phyloP scores from a whole-genome alignment of 1,140 invertebrate genomes.

The Caenorhabditis latens region DNA sequence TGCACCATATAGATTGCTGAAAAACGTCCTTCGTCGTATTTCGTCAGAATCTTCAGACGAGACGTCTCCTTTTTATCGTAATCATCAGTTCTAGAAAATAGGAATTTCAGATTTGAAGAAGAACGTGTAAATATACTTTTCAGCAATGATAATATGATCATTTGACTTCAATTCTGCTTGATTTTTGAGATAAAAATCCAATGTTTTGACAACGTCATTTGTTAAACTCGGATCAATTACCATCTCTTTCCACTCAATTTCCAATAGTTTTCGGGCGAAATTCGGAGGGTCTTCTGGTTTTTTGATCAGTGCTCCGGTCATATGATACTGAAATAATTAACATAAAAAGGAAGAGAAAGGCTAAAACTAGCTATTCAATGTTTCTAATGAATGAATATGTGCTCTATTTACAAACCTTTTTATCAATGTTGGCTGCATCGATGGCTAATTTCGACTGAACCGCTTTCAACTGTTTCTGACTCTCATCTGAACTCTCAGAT shows the following conservation, averaged over 20 bases:
- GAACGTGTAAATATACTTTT: background rate
- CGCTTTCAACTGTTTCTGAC: slow-evolving; percentile 1
- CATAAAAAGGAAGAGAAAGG: too few relatives aligned
- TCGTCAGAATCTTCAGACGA: slow-evolving; percentile 38
- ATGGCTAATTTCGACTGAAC: slow-evolving; percentile 26
- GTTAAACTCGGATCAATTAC: background rate
- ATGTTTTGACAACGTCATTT: background rate
- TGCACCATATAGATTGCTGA: slow-evolving; percentile 44
- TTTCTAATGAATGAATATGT: too few relatives aligned
- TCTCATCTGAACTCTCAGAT: slow-evolving; percentile 6
- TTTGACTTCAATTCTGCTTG: slow-evolving; percentile 20
- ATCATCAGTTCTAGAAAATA: slow-evolving; percentile 4
- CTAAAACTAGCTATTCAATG: background rate
- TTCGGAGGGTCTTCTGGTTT: slow-evolving; percentile 43
- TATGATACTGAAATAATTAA: slow-evolving; percentile 9
- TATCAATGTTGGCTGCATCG: slow-evolving; percentile 20
- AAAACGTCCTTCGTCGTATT: slow-evolving; percentile 26
- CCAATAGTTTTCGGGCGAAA: slow-evolving; percentile 7
- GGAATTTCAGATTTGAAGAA: too few relatives aligned
- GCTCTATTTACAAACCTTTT: background rate
- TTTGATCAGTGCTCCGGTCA: background rate
- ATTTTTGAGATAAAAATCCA: slow-evolving; percentile 4
- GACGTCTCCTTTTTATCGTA: slow-evolving; percentile 13
- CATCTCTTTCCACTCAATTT: slow-evolving; percentile 28
- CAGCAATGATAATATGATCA: slow-evolving; percentile 21